Evolutionary conservation across 2,113 vertebrate genomes (phyloP).

Genomic region (Leiothrix lutea): DNA sequence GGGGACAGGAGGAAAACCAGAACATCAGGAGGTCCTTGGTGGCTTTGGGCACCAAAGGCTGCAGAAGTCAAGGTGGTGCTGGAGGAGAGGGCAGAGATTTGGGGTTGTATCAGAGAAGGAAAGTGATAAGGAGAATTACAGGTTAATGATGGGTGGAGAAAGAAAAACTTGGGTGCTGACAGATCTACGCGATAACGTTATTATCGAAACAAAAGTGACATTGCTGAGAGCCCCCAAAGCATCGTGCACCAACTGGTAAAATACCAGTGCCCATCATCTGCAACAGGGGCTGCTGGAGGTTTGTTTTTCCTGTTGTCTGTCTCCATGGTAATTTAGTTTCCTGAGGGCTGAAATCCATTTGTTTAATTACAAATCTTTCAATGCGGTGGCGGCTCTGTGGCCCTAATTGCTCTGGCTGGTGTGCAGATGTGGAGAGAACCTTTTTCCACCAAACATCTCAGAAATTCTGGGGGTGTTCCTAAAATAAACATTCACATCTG

Average conservation of each 20-base stretch:
- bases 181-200: accelerated
- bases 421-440: neutral
- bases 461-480: neutral
- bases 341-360: neutral
- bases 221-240: neutral
- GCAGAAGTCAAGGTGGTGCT: neutral
- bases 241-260: neutral
- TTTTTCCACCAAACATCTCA: neutral
- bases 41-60: neutral
- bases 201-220: neutral
- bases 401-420: neutral
- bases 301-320: neutral
- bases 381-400: neutral
- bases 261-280: neutral
- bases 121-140: neutral
- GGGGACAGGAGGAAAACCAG: neutral
- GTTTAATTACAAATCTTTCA: neutral
- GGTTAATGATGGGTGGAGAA: neutral
- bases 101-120: neutral
- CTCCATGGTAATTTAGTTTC: neutral
- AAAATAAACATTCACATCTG: neutral
- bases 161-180: neutral
- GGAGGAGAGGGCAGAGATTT: neutral
- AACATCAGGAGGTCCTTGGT: neutral
- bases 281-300: neutral